Evolutionary conservation across 2,797 vertebrate genomes (phyloP), one percentile per base, ranked within the genome.

Genomic region (Coregonus sp.): DNA sequence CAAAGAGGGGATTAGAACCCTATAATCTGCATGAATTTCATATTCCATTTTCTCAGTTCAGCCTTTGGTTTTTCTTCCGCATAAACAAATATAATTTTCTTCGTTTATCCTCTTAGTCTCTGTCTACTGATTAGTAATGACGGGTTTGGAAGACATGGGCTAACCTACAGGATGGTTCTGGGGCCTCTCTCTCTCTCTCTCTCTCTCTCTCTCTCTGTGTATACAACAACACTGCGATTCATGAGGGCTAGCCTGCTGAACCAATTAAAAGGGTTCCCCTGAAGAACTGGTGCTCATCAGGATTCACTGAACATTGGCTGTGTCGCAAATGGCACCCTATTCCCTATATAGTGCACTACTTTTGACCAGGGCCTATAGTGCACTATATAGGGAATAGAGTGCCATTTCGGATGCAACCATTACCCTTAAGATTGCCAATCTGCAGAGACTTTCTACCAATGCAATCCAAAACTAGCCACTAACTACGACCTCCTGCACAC

Each of bases 191-290:
- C 20, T 61, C 18, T n/a, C 5, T n/a, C 54, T 15, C 1, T 59
- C 54, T n/a, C 40, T 11, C 7, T 40, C 40, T 47, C 7, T 40
- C 37, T 40, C 37, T 37, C 37, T 51, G 14, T 80, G 81, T 84
- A 88, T 89, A 90, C 84, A 88, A 83, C n/a, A 71, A 51, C 69
- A 86, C 84, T 74, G 73, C 52, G 40, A 78, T 75, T 80, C 83
- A 85, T 82, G 80, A 84, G 86, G 86, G 85, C 67, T 75, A 72
- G 78, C 59, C 59, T 63, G 59, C 25, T 9, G 20, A 63, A 20
- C 87, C 88, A 90, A 92, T 93, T 90, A 91, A 91, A 86, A 52
- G 66, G 82, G 68, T 84, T 78, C 80, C 83, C 90, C 86, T 73
- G 80, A 83, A 89, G 87, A 83, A 61, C 12, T 20, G 54, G 18